phyloP scores from a whole-genome alignment of 2,888 invertebrate species.

The Ctenicera cuprea region DNA sequence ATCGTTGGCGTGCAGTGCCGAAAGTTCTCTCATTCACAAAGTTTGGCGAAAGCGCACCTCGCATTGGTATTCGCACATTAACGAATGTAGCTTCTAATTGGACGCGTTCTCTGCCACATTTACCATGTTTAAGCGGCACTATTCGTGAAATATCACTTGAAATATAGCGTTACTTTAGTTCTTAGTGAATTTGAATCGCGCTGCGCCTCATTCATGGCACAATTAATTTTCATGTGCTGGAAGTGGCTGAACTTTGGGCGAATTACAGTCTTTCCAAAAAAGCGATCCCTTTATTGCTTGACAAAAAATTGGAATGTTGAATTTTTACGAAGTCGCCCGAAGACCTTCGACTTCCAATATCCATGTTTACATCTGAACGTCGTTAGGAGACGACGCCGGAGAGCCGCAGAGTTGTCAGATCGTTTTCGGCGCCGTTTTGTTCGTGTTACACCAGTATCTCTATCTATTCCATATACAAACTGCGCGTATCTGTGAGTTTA shows the following conservation, averaged over 20 bases:
- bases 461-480: conserved; percentile 50
- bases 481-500: conserved; percentile 51
- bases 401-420: conserved; percentile 45
- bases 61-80: conserved; percentile 64
- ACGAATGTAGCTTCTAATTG: conserved; percentile 52
- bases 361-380: conserved; percentile 30
- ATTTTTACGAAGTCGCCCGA: conserved; percentile 27
- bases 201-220: conserved; percentile 40
- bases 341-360: conserved; percentile 23
- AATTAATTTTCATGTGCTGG: conserved; percentile 43
- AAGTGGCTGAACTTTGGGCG: background rate
- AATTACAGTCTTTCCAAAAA: conserved; percentile 8
- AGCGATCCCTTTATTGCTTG: background rate
- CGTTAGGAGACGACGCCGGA: conserved; percentile 35
- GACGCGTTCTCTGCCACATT: conserved; percentile 52
- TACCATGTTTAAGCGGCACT: conserved; percentile 51
- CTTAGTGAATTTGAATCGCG: conserved; percentile 50
- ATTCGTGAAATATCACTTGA: conserved; percentile 49
- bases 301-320: background rate
- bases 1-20: conserved; percentile 45
- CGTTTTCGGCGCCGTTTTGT: conserved; percentile 52
- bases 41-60: conserved; percentile 52
- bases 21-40: conserved; percentile 43
- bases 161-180: conserved; percentile 51
- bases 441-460: conserved; percentile 46